Base-by-base conservation (phyloP, 1,140 invertebrate species). In the Ceratosolen solmsi region DNA sequence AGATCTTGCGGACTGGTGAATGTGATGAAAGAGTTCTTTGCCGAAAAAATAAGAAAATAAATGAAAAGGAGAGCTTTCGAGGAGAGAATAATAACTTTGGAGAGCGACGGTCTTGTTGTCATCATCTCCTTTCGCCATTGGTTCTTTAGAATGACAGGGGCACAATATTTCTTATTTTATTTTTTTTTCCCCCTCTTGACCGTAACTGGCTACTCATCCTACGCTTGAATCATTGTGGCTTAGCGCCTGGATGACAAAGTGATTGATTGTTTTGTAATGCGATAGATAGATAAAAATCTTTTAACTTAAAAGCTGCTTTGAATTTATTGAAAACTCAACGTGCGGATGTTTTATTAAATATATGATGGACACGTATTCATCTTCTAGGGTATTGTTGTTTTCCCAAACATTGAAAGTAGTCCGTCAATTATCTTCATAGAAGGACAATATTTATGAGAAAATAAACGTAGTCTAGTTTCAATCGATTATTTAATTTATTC, bases 51-150 rank as follows among this genome's bases (percentile, higher is more conserved):
- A 25, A 80, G 22, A 17, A 65, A 27, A 54, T 41, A 74, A 51
- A 80, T 74, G 56, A 80, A 80, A 80, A 9, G 51, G 22, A 33
- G 33, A 73, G 30, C 60, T 33, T 58, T 30, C 20, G 41, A 74
- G 79, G 49, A 49, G 71, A 82, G 63, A 82, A 82, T 82, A 72
- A 76, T 33, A n/a, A 71, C 38, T 72, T 70, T 76, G n/a, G 54
- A 13, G 20, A 33, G 49, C 22, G 17, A 7, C 33, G 30, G 11
- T 46, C 1, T 20, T 49, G 22, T 38, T 41, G 63, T 56, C 51
- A 17, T 41, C 15, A 3, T 41, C 76, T 65, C 41, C 27, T 33
- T 65, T n/a, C 1, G 5, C 17, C 38, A 30, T 25, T 36, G 30
- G 17, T 20, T 65, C 51, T 3, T 15, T 54, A 11, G 41, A 46